These are phyloP conservation scores for Drosophila nigricruria DNA, from an alignment of 2,888 invertebrate genomes.

Conservation along the genomic window DNA sequence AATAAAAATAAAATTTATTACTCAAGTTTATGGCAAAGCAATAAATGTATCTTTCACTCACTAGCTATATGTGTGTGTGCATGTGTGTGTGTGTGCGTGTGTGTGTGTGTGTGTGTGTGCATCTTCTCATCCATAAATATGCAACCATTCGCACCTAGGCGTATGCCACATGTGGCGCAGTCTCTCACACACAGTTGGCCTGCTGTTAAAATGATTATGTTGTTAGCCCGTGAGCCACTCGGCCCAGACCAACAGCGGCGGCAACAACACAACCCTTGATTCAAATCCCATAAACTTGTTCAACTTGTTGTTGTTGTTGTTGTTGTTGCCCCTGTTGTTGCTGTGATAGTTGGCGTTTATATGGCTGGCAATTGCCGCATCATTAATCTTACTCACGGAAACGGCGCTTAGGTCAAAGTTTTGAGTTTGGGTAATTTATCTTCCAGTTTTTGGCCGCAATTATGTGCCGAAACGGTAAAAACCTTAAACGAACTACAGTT, in stretches of 20 bases:
- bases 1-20: slow-evolving; percentile 81
- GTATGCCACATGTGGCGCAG: slow-evolving; percentile 59
- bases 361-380: slow-evolving; percentile 70
- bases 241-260: slow-evolving; percentile 15
- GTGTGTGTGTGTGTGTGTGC: slow-evolving; percentile 21
- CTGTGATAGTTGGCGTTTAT: slow-evolving; percentile 71
- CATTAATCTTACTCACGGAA: slow-evolving; percentile 81
- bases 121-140: slow-evolving; percentile 72
- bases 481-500: slow-evolving; percentile 33
- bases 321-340: slow-evolving; percentile 26
- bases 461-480: slow-evolving; percentile 68
- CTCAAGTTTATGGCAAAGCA: slow-evolving; percentile 79
- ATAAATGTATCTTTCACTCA: slow-evolving; percentile 74
- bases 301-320: slow-evolving; percentile 34
- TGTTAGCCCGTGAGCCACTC: slow-evolving; percentile 48
- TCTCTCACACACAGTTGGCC: slow-evolving; percentile 38
- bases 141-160: slow-evolving; percentile 76
- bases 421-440: slow-evolving; percentile 80
- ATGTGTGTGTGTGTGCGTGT: slow-evolving; percentile 5
- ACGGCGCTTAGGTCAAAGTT: slow-evolving; percentile 81
- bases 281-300: slow-evolving; percentile 75
- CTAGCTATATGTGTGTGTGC: slow-evolving; percentile 29
- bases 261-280: slow-evolving; percentile 52
- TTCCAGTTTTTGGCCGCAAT: slow-evolving; percentile 77
- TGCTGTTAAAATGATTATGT: slow-evolving; percentile 75